A percentile compares a stretch with the other conserved stretches of the same genome.
Conservation (phyloP, 2,113 vertebrate genomes). For the Theristicus caerulescens region DNA sequence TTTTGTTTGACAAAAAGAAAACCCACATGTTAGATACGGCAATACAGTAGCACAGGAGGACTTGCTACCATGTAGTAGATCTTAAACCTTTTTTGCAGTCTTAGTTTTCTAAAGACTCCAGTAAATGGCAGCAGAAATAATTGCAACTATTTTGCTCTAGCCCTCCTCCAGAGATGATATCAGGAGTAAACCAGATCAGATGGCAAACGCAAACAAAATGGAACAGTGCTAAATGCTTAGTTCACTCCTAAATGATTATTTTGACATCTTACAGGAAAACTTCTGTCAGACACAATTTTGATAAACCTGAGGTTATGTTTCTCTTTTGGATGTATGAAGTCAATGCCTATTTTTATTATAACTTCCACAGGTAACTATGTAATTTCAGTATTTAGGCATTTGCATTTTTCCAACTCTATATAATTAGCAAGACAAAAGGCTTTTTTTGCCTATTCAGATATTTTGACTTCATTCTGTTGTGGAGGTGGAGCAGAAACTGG, state of each 20-base stretch:
- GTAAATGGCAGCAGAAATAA: background rate
- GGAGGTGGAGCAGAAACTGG: background rate
- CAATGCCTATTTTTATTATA: slow-evolving; percentile 29
- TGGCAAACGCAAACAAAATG: background rate
- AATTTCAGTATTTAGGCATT: slow-evolving; percentile 42
- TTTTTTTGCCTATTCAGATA: background rate
- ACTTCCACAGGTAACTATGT: background rate
- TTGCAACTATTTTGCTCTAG: background rate
- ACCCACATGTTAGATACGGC: background rate
- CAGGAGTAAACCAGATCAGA: background rate
- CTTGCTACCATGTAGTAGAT: background rate
- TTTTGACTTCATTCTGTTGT: background rate
- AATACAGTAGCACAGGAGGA: background rate
- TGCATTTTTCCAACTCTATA: slow-evolving; percentile 10
- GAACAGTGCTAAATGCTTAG: background rate
- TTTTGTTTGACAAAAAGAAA: background rate
- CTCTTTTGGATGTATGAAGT: background rate
- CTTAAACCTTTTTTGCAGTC: background rate
- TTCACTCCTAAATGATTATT: background rate
- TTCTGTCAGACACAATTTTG: background rate
- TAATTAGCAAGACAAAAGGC: slow-evolving; percentile 23
- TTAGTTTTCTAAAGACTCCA: background rate
- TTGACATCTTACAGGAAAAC: slow-evolving; percentile 11
- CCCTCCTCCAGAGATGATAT: background rate
- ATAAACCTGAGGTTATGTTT: slow-evolving; percentile 6